Conservation (phyloP, 2,797 vertebrate species). For the Amblyopsis hoosieri region DNA sequence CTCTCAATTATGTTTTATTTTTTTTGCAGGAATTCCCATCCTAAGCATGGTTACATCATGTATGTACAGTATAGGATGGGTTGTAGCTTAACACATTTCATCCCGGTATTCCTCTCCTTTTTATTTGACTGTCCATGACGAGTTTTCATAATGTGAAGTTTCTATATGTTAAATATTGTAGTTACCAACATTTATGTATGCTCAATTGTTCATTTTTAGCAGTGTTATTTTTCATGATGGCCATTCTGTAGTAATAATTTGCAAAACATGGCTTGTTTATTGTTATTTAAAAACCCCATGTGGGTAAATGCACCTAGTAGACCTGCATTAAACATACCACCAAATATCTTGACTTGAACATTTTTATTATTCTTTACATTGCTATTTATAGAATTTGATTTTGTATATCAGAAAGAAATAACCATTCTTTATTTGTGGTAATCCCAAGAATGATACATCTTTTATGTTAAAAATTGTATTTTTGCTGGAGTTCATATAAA, state of each 20-base stretch:
- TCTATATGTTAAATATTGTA: conserved; percentile 52
- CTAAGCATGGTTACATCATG: not conserved
- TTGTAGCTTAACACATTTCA: conserved; percentile 36
- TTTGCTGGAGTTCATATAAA: conserved; percentile 77
- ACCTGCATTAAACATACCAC: conserved; percentile 63
- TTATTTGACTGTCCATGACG: conserved; percentile 43
- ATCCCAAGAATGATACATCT: conserved; percentile 70
- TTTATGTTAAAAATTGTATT: conserved; percentile 75
- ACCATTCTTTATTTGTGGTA: conserved; percentile 77
- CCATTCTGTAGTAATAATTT: conserved; percentile 59
- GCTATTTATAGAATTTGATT: conserved; percentile 80
- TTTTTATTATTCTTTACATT: conserved; percentile 76
- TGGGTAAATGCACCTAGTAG: conserved; percentile 58
- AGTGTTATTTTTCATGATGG: conserved; percentile 58
- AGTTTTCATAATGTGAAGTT: conserved; percentile 68
- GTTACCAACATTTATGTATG: conserved; percentile 44
- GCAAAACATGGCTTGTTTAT: conserved; percentile 69
- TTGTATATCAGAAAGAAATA: conserved; percentile 79
- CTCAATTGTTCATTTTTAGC: conserved; percentile 61
- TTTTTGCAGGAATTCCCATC: conserved; percentile 4
- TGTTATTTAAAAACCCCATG: conserved; percentile 75
- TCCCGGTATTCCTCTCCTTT: conserved; percentile 25
- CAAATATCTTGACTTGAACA: conserved; percentile 77
- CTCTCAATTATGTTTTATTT: not conserved
- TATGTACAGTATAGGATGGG: not conserved